phyloP scores from a whole-genome alignment of 2,113 vertebrate genomes.

The Calypte anna region DNA sequence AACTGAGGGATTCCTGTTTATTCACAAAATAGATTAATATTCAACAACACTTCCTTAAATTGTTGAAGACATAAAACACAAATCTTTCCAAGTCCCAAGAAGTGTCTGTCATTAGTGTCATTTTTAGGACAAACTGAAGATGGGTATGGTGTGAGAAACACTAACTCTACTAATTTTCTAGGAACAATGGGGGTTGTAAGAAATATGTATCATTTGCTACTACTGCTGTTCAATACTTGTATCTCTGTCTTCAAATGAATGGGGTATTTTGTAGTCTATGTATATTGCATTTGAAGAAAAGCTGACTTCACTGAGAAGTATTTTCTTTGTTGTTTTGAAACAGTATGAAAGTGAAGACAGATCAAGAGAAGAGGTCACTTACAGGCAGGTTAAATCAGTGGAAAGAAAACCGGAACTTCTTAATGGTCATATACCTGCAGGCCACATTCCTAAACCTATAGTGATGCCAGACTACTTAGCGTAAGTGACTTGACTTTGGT shows the following conservation, averaged over 20 bases:
- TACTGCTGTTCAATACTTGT: background rate
- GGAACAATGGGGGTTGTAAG: background rate
- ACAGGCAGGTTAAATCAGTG: conserved; percentile 59
- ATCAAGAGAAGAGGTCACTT: conserved; percentile 57
- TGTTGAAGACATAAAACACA: background rate
- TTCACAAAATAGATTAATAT: background rate
- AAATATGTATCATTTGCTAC: background rate
- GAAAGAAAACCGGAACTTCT: conserved; percentile 84
- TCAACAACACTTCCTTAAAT: background rate
- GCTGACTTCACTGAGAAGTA: background rate
- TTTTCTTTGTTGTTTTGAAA: background rate
- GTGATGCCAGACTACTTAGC: conserved; percentile 93
- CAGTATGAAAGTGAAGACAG: conserved; percentile 66
- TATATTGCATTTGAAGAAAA: background rate
- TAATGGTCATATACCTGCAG: conserved; percentile 89
- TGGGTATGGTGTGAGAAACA: background rate
- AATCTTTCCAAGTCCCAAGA: background rate
- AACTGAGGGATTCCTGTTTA: background rate
- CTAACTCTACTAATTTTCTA: background rate
- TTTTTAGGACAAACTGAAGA: background rate
- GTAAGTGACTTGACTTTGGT: conserved; percentile 79
- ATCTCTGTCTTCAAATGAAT: background rate
- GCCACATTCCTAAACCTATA: conserved; percentile 93
- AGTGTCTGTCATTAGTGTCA: background rate
- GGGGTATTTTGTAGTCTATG: background rate